phyloP scores from a whole-genome alignment of 2,888 invertebrate species.

The Lycophotia porphyrea region DNA sequence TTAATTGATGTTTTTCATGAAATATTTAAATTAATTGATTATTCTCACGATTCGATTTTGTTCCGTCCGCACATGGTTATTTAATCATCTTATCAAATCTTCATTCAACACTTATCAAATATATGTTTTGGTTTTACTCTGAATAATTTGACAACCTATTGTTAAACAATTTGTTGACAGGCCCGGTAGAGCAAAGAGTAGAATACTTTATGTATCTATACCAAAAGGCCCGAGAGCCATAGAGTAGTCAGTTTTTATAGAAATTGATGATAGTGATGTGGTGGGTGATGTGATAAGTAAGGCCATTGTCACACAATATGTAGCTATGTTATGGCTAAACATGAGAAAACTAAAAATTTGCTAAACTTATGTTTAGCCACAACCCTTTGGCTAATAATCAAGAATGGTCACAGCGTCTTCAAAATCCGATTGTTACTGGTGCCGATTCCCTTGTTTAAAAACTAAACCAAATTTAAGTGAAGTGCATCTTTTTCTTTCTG shows the following conservation, averaged over 20 bases:
- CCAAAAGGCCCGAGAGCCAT: no score
- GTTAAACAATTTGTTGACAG: not conserved
- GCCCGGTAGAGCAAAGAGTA: no score
- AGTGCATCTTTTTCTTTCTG: no score
- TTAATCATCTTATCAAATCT: not conserved
- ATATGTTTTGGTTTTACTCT: not conserved
- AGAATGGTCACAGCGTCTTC: no score
- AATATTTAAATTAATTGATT: not conserved
- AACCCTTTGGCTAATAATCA: no score
- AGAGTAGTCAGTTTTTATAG: not conserved
- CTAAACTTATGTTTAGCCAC: no score
- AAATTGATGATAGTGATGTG: not conserved
- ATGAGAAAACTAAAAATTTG: no score
- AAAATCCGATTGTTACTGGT: no score
- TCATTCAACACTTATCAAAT: not conserved
- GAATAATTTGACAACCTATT: not conserved
- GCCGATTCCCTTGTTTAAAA: no score
- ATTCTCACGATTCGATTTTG: slow-evolving; percentile 6
- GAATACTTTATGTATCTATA: no score
- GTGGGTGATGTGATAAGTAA: not conserved
- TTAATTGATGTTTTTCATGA: not conserved
- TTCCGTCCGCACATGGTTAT: slow-evolving; percentile 2
- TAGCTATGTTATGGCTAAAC: no score
- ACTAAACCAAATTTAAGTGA: no score
- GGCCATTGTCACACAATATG: not conserved